phyloP scores from a whole-genome alignment of 2,113 vertebrate species.

The Elephantulus edwardii region DNA sequence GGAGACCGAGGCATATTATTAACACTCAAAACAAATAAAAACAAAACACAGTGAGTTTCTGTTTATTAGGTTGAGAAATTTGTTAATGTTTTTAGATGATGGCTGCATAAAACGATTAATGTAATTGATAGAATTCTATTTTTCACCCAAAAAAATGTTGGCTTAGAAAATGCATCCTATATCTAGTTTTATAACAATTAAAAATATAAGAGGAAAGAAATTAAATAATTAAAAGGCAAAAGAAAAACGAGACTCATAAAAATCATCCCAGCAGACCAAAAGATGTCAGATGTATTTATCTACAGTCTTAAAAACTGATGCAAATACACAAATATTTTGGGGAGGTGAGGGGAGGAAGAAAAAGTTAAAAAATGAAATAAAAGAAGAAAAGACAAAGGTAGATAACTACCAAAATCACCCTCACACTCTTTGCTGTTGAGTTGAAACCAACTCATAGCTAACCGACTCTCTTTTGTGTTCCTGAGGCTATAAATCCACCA shows the following conservation, averaged over 20 bases:
- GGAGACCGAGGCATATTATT: not conserved
- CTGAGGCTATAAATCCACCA: too few species aligned
- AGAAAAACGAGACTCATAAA: conserved; percentile 10
- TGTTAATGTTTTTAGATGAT: not conserved
- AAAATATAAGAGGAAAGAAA: not conserved
- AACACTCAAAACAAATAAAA: not conserved
- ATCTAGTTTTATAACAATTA: too few species aligned
- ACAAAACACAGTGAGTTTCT: not conserved
- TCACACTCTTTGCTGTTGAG: too few species aligned
- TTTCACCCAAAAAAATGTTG: not conserved
- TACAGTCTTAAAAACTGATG: not conserved
- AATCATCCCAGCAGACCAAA: not conserved
- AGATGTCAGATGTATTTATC: not conserved
- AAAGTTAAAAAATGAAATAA: not conserved
- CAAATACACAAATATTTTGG: not conserved
- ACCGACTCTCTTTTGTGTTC: too few species aligned
- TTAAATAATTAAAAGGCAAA: not conserved
- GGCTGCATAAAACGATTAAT: not conserved
- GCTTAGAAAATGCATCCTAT: not conserved
- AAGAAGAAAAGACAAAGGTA: conserved; percentile 14
- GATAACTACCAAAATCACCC: too few species aligned
- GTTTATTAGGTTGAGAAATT: not conserved
- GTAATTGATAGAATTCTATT: not conserved
- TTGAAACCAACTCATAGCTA: too few species aligned
- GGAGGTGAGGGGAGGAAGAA: not conserved